Percentiles rank a stretch among this genome's conserved stretches.
phyloP scores from a whole-genome alignment of 2,888 invertebrate genomes.

The Ephialtes manifestator region DNA sequence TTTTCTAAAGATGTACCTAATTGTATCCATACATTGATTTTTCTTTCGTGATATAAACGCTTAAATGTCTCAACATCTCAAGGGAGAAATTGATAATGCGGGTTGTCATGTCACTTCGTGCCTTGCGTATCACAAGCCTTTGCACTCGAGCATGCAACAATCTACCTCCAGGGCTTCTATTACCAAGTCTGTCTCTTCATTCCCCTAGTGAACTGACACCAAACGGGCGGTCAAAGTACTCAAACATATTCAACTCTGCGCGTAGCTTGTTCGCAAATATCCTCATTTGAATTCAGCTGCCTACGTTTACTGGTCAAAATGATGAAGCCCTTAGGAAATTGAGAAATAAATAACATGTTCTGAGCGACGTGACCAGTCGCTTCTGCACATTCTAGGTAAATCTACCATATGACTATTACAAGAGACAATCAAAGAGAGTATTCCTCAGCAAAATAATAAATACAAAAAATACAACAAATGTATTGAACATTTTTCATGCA shows the following conservation, averaged over 20 bases:
- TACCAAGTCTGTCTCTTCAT: slow-evolving; percentile 11
- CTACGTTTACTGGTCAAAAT: neutral
- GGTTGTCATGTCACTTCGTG: neutral
- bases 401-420: neutral
- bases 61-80: neutral
- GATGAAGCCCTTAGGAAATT: slow-evolving; percentile 23
- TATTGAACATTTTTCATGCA: no score
- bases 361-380: neutral
- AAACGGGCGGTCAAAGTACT: slow-evolving; percentile 30
- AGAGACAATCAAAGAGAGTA: neutral
- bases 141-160: slow-evolving; percentile 31
- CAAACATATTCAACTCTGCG: slow-evolving; percentile 18
- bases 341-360: neutral
- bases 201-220: slow-evolving; percentile 2
- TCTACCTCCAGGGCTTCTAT: slow-evolving; percentile 39
- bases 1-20: no score
- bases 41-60: neutral
- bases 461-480: no score
- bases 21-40: neutral
- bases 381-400: neutral
- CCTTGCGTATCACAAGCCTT: neutral
- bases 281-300: slow-evolving; percentile 1
- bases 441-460: no score
- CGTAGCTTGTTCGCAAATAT: neutral
- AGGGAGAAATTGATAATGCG: slow-evolving; percentile 14